phyloP scores from a whole-genome alignment of 2,888 invertebrate species.

The Philereme transversata region DNA sequence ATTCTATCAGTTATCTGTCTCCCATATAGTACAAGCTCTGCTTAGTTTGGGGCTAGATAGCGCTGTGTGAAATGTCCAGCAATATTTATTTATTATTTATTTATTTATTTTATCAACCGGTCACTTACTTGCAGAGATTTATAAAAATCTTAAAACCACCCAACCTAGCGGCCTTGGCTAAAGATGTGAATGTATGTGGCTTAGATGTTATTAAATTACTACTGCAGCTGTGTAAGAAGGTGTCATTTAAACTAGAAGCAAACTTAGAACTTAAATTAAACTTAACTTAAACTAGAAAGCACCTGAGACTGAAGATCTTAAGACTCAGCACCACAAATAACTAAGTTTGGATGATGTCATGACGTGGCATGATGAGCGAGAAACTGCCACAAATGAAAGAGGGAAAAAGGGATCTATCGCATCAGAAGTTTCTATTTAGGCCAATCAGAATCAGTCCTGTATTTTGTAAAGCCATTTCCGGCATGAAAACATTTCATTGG shows the following conservation, averaged over 20 bases:
- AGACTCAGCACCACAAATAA: neutral
- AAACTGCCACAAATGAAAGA: neutral
- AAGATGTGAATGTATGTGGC: neutral
- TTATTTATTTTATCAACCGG: no score
- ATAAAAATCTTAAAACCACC: neutral
- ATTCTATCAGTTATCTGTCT: no score
- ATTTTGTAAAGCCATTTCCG: neutral
- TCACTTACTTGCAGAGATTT: no score
- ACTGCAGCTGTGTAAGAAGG: neutral
- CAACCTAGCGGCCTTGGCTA: neutral
- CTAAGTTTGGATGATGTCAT: neutral
- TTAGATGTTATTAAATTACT: neutral
- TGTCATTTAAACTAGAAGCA: neutral
- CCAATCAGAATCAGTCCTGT: neutral
- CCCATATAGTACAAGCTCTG: no score
- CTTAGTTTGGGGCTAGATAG: no score
- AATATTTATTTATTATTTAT: no score
- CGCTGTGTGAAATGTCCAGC: no score
- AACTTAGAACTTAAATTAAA: neutral
- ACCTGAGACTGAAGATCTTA: constrained; percentile 5
- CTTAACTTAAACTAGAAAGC: neutral
- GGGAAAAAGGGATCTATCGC: neutral
- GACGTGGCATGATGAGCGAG: constrained; percentile 3
- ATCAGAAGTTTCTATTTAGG: neutral
- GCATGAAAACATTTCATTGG: neutral